Evolutionary conservation across 2,113 vertebrate genomes (phyloP).

Genomic region (Ophthalmotilapia sp.): DNA sequence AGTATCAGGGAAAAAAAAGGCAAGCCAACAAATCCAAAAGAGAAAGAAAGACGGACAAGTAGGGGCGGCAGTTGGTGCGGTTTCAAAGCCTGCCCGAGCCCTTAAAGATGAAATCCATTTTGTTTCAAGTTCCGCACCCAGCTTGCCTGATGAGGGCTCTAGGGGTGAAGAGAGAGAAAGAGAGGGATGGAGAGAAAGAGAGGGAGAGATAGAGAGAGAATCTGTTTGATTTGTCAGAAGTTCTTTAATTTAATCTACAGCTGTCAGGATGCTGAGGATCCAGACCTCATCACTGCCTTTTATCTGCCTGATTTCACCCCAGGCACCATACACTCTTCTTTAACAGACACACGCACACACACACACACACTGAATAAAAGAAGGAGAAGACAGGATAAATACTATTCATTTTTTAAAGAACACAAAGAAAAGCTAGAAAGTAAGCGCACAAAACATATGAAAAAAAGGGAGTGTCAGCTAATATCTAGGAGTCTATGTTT

Average conservation of each 20-base stretch:
- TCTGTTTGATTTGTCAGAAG: constrained; percentile 98
- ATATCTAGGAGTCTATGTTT: not conserved
- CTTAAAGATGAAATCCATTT: constrained; percentile 99
- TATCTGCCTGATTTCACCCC: constrained; percentile 86
- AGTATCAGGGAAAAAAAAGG: constrained; percentile 78
- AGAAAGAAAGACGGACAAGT: constrained; percentile 43
- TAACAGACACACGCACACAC: constrained; percentile 19
- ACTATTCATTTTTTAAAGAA: constrained; percentile 33
- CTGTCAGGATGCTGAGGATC: constrained; percentile 94
- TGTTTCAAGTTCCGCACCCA: constrained; percentile 90
- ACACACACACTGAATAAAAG: constrained; percentile 3
- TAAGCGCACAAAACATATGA: not conserved
- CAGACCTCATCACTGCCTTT: constrained; percentile 83
- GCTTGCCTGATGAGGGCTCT: constrained; percentile 83
- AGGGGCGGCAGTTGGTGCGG: constrained; percentile 78
- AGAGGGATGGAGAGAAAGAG: constrained; percentile 65
- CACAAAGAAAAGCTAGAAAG: constrained; percentile 23
- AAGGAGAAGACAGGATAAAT: not conserved
- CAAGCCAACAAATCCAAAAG: constrained; percentile 77
- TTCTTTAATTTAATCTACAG: constrained; percentile 99
- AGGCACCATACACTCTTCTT: constrained; percentile 70
- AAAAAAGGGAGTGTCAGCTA: not conserved
- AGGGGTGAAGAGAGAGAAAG: constrained; percentile 76
- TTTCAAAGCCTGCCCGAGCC: constrained; percentile 87
- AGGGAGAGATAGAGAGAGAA: constrained; percentile 62